Conservation (phyloP, 1,140 invertebrate species). For the Watersipora subatra region DNA sequence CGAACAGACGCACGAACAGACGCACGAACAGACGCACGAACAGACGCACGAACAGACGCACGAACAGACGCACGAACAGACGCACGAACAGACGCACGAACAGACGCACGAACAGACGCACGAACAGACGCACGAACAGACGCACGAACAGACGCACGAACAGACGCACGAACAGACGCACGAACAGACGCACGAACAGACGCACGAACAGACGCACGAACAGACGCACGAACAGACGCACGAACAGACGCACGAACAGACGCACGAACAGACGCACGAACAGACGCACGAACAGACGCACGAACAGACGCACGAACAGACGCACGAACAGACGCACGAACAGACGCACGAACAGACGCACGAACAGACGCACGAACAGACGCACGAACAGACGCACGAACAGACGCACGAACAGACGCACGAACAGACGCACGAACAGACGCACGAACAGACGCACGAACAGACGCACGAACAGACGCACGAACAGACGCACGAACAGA, state of each 20-base stretch:
- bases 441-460: background rate
- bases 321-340: slow-evolving; percentile 11
- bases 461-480: background rate
- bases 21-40: background rate
- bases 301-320: slow-evolving; percentile 33
- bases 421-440: background rate
- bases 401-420: background rate
- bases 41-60: background rate
- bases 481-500: background rate
- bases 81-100: background rate
- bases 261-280: slow-evolving; percentile 43
- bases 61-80: background rate
- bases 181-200: slow-evolving; percentile 35
- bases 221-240: slow-evolving; percentile 11
- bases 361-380: slow-evolving; percentile 10
- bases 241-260: slow-evolving; percentile 43
- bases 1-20: slow-evolving; percentile 4
- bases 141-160: slow-evolving; percentile 17
- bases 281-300: slow-evolving; percentile 43
- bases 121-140: background rate
- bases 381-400: background rate
- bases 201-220: slow-evolving; percentile 15
- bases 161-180: slow-evolving; percentile 25
- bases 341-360: slow-evolving; percentile 12
- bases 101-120: background rate